These are phyloP conservation scores for Lymantria dispar DNA, from an alignment of 2,888 invertebrate genomes.

Conservation along the genomic window DNA sequence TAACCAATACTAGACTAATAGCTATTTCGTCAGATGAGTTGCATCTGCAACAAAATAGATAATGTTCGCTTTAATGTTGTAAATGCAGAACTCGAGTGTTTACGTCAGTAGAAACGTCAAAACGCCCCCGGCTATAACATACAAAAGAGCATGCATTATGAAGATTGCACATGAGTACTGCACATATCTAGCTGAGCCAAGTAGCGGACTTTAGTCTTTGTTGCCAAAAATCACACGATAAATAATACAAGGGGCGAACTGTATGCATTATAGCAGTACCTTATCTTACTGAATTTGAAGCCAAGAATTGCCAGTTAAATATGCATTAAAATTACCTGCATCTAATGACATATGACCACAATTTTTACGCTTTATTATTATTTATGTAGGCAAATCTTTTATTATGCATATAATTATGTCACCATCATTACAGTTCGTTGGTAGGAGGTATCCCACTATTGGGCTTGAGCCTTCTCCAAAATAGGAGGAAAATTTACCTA, in stretches of 20 bases:
- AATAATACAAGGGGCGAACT: conserved; percentile 77
- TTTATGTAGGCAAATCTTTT: no score
- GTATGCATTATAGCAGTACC: conserved; percentile 80
- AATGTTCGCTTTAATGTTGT: conserved; percentile 22
- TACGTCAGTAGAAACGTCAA: conserved; percentile 40
- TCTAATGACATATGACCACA: conserved; percentile 66
- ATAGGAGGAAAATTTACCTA: no score
- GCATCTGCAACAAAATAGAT: conserved; percentile 28
- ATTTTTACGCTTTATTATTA: conserved; percentile 44
- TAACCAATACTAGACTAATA: conserved; percentile 9
- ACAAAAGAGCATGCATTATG: conserved; percentile 80
- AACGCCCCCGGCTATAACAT: conserved; percentile 51
- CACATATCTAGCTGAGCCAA: conserved; percentile 74
- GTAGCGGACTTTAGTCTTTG: conserved; percentile 65
- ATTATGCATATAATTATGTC: no score
- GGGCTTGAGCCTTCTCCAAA: no score
- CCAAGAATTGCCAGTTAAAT: conserved; percentile 82
- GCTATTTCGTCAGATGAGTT: conserved; percentile 9
- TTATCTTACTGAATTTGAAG: conserved; percentile 82
- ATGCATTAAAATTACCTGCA: conserved; percentile 83
- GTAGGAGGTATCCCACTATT: no score
- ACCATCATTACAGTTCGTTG: no score
- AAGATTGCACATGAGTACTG: conserved; percentile 61
- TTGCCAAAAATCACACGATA: conserved; percentile 82
- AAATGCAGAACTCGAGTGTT: conserved; percentile 27